These are phyloP conservation scores for Lagorchestes hirsutus DNA, from an alignment of 2,797 vertebrate species.

Conservation along the genomic window DNA sequence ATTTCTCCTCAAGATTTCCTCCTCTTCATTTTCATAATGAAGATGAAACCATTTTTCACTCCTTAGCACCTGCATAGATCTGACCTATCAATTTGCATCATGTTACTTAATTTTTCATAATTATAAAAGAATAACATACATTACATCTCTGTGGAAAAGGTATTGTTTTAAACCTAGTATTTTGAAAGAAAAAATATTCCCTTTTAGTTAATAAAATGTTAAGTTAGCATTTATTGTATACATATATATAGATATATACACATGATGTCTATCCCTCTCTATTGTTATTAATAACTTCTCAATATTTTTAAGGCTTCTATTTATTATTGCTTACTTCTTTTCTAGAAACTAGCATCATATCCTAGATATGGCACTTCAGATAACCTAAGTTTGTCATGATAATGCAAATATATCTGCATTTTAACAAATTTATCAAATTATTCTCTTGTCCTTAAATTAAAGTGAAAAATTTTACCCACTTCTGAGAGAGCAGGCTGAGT, in stretches of 20 bases:
- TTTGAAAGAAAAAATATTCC: slow-evolving; percentile 22
- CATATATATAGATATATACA: background rate
- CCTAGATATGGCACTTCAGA: background rate
- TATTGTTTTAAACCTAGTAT: slow-evolving; percentile 20
- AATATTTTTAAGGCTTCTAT: slow-evolving; percentile 23
- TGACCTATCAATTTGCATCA: background rate
- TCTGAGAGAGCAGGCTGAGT: slow-evolving; percentile 44
- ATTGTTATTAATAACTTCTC: background rate
- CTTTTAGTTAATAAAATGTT: slow-evolving; percentile 37
- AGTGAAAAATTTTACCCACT: slow-evolving; percentile 22
- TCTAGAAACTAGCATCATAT: slow-evolving; percentile 33
- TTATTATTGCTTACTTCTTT: slow-evolving; percentile 24
- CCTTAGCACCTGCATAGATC: background rate
- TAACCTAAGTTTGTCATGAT: slow-evolving; percentile 29
- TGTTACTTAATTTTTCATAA: slow-evolving; percentile 31
- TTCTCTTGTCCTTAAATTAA: slow-evolving; percentile 28
- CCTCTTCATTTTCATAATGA: background rate
- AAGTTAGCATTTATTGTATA: background rate
- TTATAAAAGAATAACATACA: background rate
- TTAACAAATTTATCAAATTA: slow-evolving; percentile 26
- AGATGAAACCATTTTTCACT: background rate
- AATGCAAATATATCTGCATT: slow-evolving; percentile 15
- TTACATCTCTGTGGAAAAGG: background rate
- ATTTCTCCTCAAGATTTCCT: background rate
- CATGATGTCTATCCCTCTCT: background rate